Base-by-base conservation (phyloP, 2,888 invertebrate genomes). In the Watsonalla cultraria region DNA sequence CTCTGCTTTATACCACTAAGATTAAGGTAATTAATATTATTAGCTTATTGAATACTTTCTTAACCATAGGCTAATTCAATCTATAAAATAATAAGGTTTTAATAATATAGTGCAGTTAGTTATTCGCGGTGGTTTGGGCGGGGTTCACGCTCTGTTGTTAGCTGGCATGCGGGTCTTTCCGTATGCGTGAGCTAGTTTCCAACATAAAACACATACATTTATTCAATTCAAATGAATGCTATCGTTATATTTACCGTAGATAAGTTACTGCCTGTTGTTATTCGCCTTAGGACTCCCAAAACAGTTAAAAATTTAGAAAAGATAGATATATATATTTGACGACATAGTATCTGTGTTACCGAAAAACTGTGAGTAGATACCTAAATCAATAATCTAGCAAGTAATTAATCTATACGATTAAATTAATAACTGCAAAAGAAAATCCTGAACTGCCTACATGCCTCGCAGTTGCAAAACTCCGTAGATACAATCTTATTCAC, bases 181-280 rank as follows among this genome's bases (percentile, higher is more conserved):
- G 78, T 78, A 69, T 80, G 79, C 78, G 76, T 76, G 80, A 64
- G 64, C 74, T 66, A 71, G 70, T 78, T 78, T 73, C 66, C 60
- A 66, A 64, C 66, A 56, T 59, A 62, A 68, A 56, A 67, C 67
- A 65, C 59, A 61, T 61, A 62, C 64, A 64, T 72, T 42, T 65
- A 74, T 71, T 71, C 53, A 59, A 59, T 62, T 35, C 34, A 59
- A 56, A 54, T 58, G 59, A 64, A 62, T 57, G 55, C 42, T 50
- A 53, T 61, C 59, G 57, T 61, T 61, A 54, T 54, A 60, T 8
- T 58, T 58, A 58, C 58, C 55, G 54, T 54, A 54, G 60, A 52
- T 53, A 52, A 42, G 9, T 37, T 37, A 5, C 37, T 7, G 37
- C 37, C 8, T 24, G 4, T 24, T 24, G 24, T 24, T n/a, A 24